A percentile compares a stretch with the other conserved stretches of the same genome.
Evolutionary conservation across 2,797 vertebrate genomes (phyloP).

Genomic region (Toxotes lorentzi): DNA sequence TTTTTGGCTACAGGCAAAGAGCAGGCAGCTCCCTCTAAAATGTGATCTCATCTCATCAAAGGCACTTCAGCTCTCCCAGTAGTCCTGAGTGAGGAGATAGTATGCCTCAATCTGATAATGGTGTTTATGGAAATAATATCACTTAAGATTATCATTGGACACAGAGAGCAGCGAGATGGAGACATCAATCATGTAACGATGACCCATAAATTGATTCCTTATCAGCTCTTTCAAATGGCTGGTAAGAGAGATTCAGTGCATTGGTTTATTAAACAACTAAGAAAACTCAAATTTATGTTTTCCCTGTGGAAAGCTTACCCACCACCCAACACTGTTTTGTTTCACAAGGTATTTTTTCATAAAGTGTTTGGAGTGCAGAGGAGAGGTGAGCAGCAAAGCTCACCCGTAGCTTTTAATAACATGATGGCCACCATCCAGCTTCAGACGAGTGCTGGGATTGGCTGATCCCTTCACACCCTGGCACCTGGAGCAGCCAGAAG

Average conservation of each 20-base stretch:
- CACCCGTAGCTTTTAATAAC: conserved; percentile 97
- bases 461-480: conserved; percentile 86
- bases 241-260: conserved; percentile 43
- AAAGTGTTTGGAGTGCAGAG: conserved; percentile 77
- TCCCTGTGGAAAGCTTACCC: conserved; percentile 52
- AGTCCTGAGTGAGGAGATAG: conserved; percentile 77
- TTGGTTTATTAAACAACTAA: conserved; percentile 57
- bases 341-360: conserved; percentile 67
- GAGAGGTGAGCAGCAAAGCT: conserved; percentile 88
- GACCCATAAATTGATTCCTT: conserved; percentile 71
- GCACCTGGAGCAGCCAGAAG: conserved; percentile 91
- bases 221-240: conserved; percentile 60
- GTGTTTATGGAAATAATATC: conserved; percentile 81
- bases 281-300: conserved; percentile 56
- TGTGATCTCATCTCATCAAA: conserved; percentile 85
- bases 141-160: conserved; percentile 72
- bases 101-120: conserved; percentile 70
- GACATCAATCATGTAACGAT: conserved; percentile 68
- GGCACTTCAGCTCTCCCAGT: conserved; percentile 79
- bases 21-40: conserved; percentile 75
- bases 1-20: conserved; percentile 84
- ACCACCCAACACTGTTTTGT: conserved; percentile 58
- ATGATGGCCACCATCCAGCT: conserved; percentile 93
- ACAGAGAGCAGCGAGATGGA: conserved; percentile 66
- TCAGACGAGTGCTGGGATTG: conserved; percentile 88